These are phyloP conservation scores for Drosophila sechellia DNA, from an alignment of 1,140 invertebrate species.

Conservation along the genomic window DNA sequence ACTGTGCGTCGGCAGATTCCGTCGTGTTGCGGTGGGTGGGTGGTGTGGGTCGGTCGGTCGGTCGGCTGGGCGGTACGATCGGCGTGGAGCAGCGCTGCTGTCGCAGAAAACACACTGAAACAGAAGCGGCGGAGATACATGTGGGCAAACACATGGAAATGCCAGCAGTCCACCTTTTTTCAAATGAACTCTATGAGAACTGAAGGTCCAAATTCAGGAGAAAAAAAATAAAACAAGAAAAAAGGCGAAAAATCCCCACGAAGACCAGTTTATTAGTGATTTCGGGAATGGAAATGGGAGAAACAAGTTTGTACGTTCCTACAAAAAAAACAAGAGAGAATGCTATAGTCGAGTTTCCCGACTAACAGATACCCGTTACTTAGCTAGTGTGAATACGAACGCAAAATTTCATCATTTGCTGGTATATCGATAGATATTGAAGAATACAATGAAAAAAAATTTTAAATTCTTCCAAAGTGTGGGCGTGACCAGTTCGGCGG, in stretches of 20 bases:
- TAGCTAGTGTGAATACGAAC: no score
- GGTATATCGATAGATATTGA: no score
- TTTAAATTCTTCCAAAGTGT: no score
- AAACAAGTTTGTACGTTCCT: no score
- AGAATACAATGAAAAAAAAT: no score
- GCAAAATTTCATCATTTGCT: no score
- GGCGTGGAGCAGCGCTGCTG: slow-evolving; percentile 1
- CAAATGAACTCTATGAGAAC: neutral
- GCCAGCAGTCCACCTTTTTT: neutral
- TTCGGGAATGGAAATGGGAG: no score
- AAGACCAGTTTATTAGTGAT: neutral
- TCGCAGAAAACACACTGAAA: slow-evolving; percentile 2
- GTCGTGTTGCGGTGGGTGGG: neutral
- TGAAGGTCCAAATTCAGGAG: neutral
- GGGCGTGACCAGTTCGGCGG: no score
- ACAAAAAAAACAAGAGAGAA: no score
- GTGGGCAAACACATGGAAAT: neutral
- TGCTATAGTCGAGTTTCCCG: no score
- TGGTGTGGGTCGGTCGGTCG: no score
- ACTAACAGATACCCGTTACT: no score
- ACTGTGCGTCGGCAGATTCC: neutral
- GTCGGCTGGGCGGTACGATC: slow-evolving; percentile 15
- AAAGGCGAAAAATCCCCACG: neutral
- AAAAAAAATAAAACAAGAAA: neutral
- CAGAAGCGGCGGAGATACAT: neutral